Evolutionary conservation across 2,113 vertebrate genomes (phyloP), one percentile per base, ranked within the genome.

Genomic region (Rhineura floridana): DNA sequence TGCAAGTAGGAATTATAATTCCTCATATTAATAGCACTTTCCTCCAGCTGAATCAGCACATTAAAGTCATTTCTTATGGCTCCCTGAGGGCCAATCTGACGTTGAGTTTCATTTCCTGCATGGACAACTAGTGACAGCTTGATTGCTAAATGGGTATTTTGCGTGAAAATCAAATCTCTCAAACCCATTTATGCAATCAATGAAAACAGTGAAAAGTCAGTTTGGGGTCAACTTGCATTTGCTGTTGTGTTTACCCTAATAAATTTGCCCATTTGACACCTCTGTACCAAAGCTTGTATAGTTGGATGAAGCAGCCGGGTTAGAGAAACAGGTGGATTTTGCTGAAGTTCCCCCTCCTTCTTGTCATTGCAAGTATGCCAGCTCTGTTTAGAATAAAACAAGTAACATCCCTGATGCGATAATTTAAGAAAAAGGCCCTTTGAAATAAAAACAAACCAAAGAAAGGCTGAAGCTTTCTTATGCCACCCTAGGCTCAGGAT

Each of bases 111-210:
- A 15, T 88, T 91, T 91, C 83, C 79, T 93, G 9, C 79, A 39
- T 77, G 36, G 80, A 88, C 36, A 65, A 75, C 69, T 65, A 86
- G 81, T 59, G 62, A 86, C 36, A 91, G 86, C 87, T 70, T 77
- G 72, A 93, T 80, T 88, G 15, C 39, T 91, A 92, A 91, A 73
- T 89, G 69, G 89, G 19, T 73, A 81, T 90, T 94, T 91, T 39
- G 28, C 75, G 91, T 89, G 87, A 46, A 90, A 92, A 91, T 90
- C 55, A 92, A 87, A 76, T 88, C 21, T 83, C n/a, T 88, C 62
- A 30, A 55, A 52, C 87, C 36, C 19, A 69, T 91, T 94, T 89
- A 69, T 86, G n/a, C 36, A 84, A 81, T 93, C 77, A 86, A 19
- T 92, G 62, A 84, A 77, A 92, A 88, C 19, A 81, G 85, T 44